Base-by-base conservation (phyloP, 2,113 vertebrate genomes). In the Mustela nigripes region DNA sequence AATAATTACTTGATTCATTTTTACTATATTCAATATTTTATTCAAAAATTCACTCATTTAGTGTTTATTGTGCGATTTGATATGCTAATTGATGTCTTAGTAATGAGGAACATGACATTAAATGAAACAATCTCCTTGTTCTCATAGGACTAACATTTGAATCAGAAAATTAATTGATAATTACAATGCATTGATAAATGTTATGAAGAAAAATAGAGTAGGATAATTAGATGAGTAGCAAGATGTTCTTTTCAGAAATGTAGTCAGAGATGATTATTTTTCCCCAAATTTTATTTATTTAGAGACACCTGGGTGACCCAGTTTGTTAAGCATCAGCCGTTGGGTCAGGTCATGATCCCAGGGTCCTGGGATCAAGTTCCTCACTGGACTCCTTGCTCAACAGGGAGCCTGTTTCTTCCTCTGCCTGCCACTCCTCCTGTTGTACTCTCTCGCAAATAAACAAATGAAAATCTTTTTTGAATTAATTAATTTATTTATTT, bases 11-110 rank as follows among this genome's bases (percentile, higher is more conserved):
- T 88, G 80, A 33, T 50, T 84, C 36, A 56, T 89, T 36, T 73
- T 45, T 73, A 78, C 18, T 50, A 71, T 21, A 62, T 33, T 90
- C 14, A 85, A 31, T 31, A 21, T 71, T n/a, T 73, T n/a, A 60
- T 89, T 97, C 26, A 94, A 50, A 87, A 74, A 82, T 81, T 7
- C 5, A 89, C 60, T 31, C 33, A 85, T 90, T 92, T 74, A 76
- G 48, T 65, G 58, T 33, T 15, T 60, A 62, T 50, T 85, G 15
- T 58, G 21, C n/a, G 28, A 21, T 80, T 93, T 39, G 62, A 19
- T 36, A 74, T 15, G 7, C 18, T 9, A 48, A 21, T 22, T 6
- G 69, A 21, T 7, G 5, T 24, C 73, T 83, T 81, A 69, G 24
- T 39, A 84, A 71, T 26, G 53, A 9, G 82, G 48, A 94, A n/a